Conservation (phyloP, 1,140 invertebrate species). For the Pseudomyrmex dendroicus region DNA sequence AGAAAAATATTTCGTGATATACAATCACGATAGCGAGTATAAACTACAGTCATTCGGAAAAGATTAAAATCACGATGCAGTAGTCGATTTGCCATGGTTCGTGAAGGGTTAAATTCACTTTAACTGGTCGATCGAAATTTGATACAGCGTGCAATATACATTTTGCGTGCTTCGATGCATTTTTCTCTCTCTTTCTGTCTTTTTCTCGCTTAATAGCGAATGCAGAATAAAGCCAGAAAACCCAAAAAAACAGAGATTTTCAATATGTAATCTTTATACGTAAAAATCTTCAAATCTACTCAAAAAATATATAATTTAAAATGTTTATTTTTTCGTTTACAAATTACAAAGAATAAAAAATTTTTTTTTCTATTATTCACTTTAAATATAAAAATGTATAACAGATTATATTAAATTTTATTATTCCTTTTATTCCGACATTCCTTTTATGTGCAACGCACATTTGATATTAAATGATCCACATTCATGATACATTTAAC, state of each 20-base stretch:
- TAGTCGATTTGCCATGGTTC: constrained; percentile 53
- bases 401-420: background rate
- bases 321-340: background rate
- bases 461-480: constrained; percentile 18
- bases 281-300: background rate
- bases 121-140: constrained; percentile 50
- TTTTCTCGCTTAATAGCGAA: background rate
- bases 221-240: background rate
- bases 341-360: background rate
- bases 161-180: constrained; percentile 45
- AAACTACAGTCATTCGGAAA: constrained; percentile 26
- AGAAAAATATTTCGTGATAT: constrained; percentile 9
- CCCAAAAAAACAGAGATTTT: background rate
- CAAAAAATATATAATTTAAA: background rate
- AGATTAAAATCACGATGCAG: constrained; percentile 52
- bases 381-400: background rate
- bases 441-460: constrained; percentile 2
- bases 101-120: constrained; percentile 53
- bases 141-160: constrained; percentile 50
- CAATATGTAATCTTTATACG: background rate
- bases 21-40: constrained; percentile 27
- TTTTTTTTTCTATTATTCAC: background rate
- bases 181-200: constrained; percentile 6
- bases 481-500: background rate
- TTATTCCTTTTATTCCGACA: too few relatives aligned